Evolutionary conservation across 2,113 vertebrate genomes (phyloP).

Genomic region (Alethe diademata): DNA sequence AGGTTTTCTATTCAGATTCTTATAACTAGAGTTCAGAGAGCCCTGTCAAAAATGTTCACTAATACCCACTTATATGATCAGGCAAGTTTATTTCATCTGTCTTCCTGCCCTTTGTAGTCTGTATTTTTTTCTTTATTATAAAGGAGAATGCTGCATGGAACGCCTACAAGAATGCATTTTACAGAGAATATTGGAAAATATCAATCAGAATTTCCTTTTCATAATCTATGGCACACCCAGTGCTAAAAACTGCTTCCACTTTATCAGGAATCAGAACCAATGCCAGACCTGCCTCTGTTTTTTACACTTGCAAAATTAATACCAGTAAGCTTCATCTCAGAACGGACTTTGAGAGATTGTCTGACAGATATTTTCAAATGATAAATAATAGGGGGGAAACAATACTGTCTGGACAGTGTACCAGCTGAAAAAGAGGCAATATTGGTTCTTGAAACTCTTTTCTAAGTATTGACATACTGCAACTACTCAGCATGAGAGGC

Average conservation of each 20-base stretch:
- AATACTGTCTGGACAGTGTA: neutral
- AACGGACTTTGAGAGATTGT: neutral
- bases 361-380: neutral
- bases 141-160: neutral
- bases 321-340: neutral
- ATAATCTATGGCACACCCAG: neutral
- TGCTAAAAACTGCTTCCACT: neutral
- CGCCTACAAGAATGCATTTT: neutral
- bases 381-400: neutral
- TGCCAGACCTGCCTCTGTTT: neutral
- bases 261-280: neutral
- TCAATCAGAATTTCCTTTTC: neutral
- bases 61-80: neutral
- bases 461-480: neutral
- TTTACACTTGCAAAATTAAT: neutral
- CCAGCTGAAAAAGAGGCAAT: neutral
- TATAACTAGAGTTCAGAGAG: neutral
- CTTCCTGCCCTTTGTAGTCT: neutral
- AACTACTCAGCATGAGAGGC: neutral
- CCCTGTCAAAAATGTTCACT: neutral
- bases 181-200: neutral
- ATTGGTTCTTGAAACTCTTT: neutral
- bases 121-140: neutral
- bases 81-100: neutral
- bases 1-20: neutral